Base-by-base conservation (phyloP, 2,113 vertebrate genomes). In the Alouatta palliata region DNA sequence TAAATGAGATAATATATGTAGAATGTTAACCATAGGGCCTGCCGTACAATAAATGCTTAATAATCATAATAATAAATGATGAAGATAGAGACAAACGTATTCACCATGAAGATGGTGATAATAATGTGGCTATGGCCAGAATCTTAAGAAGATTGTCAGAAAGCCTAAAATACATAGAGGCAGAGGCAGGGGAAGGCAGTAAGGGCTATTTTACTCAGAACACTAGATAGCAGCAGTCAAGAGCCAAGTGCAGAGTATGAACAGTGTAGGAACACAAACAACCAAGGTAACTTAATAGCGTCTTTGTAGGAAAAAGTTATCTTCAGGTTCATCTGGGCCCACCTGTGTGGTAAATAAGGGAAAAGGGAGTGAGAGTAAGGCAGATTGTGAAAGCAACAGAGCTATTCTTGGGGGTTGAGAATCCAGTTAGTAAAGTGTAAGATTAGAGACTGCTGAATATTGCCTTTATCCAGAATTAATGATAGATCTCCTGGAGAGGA, bases 1-100 rank as follows among this genome's bases (percentile, higher is more conserved):
- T 92, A 92, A 94, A 92, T 90, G 91, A 97, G 61, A 52, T 92
- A 86, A 54, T 94, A 27, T 90, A 85, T 88, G 30, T 95, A 43
- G 90, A 77, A 25, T 64, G 40, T 35, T 94, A 81, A 45, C 96
- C 73, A 96, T 12, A 94, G 68, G 52, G 8, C 32, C 37, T 87
- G 43, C 13, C 64, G 81, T 61, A 93, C 90, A 84, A 16, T 95
- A 91, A 66, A 79, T 94, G n/a, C 30, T 91, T 96, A 82, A 94
- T 80, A 52, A 52, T 52, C 16, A 52, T 52, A 52, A 52, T 52
- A 17, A 17, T 52, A 52, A 52, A 52, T 52, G 58, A 75, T 94
- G 49, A 81, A 95, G 23, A 92, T 91, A 47, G 82, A 93, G 47
- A 40, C 92, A n/a, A 83, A 95, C 87, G 30, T 32, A 64, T 64